Conservation (phyloP, 2,113 vertebrate species). For the Pterocles gutturalis region DNA sequence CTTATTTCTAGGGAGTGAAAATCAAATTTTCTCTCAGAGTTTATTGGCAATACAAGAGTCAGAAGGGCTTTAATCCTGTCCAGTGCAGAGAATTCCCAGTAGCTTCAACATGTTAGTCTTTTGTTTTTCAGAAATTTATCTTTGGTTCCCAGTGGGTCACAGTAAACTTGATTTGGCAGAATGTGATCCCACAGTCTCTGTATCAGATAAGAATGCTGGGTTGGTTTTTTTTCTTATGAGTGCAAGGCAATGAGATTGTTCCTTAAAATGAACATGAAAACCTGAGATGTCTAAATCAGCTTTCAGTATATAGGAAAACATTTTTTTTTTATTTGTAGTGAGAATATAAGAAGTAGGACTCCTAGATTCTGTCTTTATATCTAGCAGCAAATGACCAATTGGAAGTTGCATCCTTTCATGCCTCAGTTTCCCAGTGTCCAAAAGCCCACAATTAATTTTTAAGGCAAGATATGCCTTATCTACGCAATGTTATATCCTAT, state of each 20-base stretch:
- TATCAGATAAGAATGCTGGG: background rate
- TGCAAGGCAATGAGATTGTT: background rate
- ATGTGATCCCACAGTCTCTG: background rate
- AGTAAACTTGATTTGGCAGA: slow-evolving; percentile 50
- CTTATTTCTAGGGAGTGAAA: background rate
- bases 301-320: background rate
- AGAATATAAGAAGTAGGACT: background rate
- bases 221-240: background rate
- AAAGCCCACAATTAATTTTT: background rate
- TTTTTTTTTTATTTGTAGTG: background rate
- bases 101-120: background rate
- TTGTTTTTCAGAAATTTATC: slow-evolving; percentile 50
- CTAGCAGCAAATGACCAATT: background rate
- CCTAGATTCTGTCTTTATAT: background rate
- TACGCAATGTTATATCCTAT: background rate
- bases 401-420: background rate
- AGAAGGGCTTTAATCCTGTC: slow-evolving; percentile 45
- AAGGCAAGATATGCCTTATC: background rate
- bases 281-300: background rate
- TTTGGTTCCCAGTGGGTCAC: background rate
- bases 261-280: slow-evolving; percentile 11
- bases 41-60: slow-evolving; percentile 12
- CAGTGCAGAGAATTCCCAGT: slow-evolving; percentile 33
- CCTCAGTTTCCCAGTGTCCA: slow-evolving; percentile 20
- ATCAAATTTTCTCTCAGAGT: slow-evolving; percentile 11